Conservation (phyloP, 2,797 vertebrate genomes). For the Poeciliopsis gracilis region DNA sequence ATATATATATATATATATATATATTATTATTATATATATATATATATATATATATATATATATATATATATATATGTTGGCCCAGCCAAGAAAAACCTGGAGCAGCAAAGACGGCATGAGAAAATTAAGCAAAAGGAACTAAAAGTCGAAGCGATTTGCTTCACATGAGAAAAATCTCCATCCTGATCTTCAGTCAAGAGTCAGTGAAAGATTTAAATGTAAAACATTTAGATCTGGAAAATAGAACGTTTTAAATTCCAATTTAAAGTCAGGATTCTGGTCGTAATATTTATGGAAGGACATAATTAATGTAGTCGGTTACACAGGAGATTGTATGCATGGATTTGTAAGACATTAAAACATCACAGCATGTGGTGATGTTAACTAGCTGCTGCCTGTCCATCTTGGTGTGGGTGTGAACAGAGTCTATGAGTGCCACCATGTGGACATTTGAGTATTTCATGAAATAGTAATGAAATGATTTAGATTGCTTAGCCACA, state of each 20-base stretch:
- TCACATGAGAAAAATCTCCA: neutral
- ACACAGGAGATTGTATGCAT: neutral
- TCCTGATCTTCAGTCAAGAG: neutral
- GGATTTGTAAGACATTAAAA: neutral
- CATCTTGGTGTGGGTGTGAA: neutral
- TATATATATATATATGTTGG: neutral
- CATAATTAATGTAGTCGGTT: neutral
- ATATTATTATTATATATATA: neutral
- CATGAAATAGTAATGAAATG: neutral
- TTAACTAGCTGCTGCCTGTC: neutral
- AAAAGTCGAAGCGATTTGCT: neutral
- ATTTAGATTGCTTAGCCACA: neutral
- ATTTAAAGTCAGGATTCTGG: neutral
- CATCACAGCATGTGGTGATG: neutral
- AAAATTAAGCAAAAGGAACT: conserved; percentile 14
- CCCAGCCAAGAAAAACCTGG: neutral
- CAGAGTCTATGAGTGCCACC: neutral
- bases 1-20: too few species aligned
- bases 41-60: neutral
- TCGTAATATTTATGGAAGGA: neutral
- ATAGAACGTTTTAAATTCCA: neutral
- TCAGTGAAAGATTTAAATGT: too few species aligned
- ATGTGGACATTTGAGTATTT: neutral
- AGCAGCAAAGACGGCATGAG: neutral
- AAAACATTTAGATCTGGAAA: neutral